Evolutionary conservation across 1,140 invertebrate genomes (phyloP).

Genomic region (Dermatophagoides farinae): DNA sequence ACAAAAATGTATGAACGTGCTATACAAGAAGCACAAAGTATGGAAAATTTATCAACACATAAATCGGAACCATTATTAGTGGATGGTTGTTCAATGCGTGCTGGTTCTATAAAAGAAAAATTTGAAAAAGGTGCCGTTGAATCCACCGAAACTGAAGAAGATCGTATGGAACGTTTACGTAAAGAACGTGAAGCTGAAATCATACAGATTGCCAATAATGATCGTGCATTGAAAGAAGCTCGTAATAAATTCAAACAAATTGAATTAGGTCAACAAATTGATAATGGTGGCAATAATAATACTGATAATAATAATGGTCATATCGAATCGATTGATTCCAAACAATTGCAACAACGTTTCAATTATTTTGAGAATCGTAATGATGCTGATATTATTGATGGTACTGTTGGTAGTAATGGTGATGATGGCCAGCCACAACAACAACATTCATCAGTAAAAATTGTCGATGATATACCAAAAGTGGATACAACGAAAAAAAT

Average conservation of each 20-base stretch:
- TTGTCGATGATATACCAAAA: conserved; percentile 27
- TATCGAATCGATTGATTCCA: conserved; percentile 46
- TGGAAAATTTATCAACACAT: background rate
- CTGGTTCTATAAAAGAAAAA: conserved; percentile 49
- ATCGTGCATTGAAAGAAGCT: conserved; percentile 33
- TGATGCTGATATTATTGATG: conserved; percentile 52
- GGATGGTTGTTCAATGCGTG: conserved; percentile 35
- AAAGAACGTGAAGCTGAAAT: conserved; percentile 45
- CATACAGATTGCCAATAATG: conserved; percentile 52
- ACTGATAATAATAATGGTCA: conserved; percentile 31
- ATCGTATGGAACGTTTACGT: conserved; percentile 28
- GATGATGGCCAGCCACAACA: conserved; percentile 34
- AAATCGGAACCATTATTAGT: conserved; percentile 18
- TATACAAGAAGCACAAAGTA: conserved; percentile 42
- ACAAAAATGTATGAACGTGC: conserved; percentile 78
- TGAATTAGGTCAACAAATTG: conserved; percentile 35
- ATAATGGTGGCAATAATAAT: background rate
- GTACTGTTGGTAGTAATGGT: conserved; percentile 16
- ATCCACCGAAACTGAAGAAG: conserved; percentile 28
- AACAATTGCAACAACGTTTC: conserved; percentile 58
- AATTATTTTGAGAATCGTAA: conserved; percentile 75
- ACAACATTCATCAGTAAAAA: conserved; percentile 44
- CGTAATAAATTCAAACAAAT: conserved; percentile 62
- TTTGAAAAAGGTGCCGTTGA: conserved; percentile 55
- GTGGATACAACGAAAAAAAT: conserved; percentile 59